Conservation (phyloP, 2,888 invertebrate genomes). For the Ophraella communa region DNA sequence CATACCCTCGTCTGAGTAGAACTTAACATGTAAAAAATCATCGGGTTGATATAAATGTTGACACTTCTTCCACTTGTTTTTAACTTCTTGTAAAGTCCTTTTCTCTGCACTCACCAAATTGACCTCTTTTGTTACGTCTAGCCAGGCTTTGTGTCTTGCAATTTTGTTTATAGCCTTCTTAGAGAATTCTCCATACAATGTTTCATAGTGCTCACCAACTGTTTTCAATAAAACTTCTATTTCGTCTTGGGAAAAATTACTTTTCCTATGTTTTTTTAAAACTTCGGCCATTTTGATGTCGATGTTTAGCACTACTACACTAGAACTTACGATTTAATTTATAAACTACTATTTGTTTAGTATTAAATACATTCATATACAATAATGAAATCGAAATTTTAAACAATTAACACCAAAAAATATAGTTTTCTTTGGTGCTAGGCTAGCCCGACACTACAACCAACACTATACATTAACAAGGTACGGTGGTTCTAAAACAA, state of each 20-base stretch:
- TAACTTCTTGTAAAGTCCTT: constrained; percentile 51
- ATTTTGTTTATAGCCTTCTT: constrained; percentile 45
- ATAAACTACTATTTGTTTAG: not conserved
- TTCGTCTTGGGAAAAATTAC: constrained; percentile 51
- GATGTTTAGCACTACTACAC: constrained; percentile 36
- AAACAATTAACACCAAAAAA: not conserved
- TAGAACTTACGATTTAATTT: not conserved
- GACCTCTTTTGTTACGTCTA: constrained; percentile 47
- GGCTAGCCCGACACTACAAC: constrained; percentile 16
- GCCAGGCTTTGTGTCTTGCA: constrained; percentile 48
- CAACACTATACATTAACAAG: constrained; percentile 21
- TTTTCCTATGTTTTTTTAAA: constrained; percentile 46
- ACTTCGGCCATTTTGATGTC: constrained; percentile 45
- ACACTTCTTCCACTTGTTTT: constrained; percentile 54
- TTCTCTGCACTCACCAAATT: constrained; percentile 49
- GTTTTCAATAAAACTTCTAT: constrained; percentile 45
- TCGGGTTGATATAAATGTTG: constrained; percentile 43
- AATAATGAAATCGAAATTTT: not conserved
- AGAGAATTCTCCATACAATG: constrained; percentile 47
- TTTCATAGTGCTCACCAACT: constrained; percentile 44
- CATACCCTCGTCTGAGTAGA: constrained; percentile 43
- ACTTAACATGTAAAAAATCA: constrained; percentile 20
- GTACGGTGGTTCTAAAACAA: constrained; percentile 38
- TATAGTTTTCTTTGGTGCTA: constrained; percentile 11
- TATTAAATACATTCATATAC: not conserved